These are phyloP conservation scores for Cynopterus brachyotis DNA, from an alignment of 2,113 vertebrate genomes.

Conservation along the genomic window DNA sequence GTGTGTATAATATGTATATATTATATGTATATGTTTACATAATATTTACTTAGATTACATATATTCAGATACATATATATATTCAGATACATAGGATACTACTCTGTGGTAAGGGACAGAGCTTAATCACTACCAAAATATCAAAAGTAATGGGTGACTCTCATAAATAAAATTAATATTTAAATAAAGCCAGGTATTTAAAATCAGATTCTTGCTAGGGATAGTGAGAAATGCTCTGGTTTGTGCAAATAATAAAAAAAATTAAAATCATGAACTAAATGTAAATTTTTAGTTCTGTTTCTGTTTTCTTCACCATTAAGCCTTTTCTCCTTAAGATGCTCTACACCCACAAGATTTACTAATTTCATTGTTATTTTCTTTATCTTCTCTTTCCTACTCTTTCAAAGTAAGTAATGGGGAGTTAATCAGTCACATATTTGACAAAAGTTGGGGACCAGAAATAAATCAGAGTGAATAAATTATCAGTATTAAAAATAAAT, in stretches of 20 bases:
- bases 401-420: neutral
- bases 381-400: neutral
- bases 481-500: neutral
- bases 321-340: neutral
- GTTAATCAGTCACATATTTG: neutral
- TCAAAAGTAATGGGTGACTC: neutral
- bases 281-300: neutral
- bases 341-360: neutral
- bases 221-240: neutral
- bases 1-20: too few species aligned
- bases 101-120: neutral
- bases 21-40: too few species aligned
- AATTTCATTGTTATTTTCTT: neutral
- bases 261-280: neutral
- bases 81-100: neutral
- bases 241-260: neutral
- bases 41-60: too few species aligned
- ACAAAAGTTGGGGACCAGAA: neutral
- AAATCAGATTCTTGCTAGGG: neutral
- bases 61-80: neutral
- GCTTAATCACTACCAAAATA: neutral
- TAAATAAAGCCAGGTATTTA: neutral
- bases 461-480: neutral
- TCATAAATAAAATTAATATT: constrained; percentile 4
- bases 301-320: neutral